A percentile compares a stretch with the other conserved stretches of the same genome.
Conservation (phyloP, 2,888 invertebrate species). For the Eilema depressum region DNA sequence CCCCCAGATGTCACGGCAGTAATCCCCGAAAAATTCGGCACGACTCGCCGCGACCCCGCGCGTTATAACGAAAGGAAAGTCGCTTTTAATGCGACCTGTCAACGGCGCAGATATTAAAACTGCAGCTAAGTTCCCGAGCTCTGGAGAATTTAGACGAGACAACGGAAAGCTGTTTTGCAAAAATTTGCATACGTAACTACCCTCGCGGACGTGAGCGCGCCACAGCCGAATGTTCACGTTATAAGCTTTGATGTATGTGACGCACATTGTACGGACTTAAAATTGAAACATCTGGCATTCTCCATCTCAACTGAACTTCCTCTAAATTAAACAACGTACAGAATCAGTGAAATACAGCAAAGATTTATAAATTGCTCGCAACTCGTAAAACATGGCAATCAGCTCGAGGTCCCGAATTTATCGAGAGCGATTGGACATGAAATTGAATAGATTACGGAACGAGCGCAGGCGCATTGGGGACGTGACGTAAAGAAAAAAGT, state of each 20-base stretch:
- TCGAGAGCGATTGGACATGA: constrained; percentile 26
- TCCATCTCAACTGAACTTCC: not conserved
- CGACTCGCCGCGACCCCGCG: not conserved
- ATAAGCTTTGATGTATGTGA: not conserved
- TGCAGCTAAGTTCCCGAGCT: constrained; percentile 21
- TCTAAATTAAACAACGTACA: constrained; percentile 15
- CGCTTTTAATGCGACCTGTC: constrained; percentile 11
- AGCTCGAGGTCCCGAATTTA: constrained; percentile 21
- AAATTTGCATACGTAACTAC: constrained; percentile 16
- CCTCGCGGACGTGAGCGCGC: not conserved
- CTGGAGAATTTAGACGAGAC: constrained; percentile 18
- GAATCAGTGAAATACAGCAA: constrained; percentile 15
- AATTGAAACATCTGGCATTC: not conserved
- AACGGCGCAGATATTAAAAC: constrained; percentile 25
- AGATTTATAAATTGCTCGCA: constrained; percentile 21
- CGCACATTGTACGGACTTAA: not conserved
- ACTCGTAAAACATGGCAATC: constrained; percentile 27
- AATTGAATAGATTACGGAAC: constrained; percentile 24
- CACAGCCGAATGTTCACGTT: not conserved
- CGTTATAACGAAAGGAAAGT: constrained; percentile 18
- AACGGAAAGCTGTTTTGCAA: constrained; percentile 17
- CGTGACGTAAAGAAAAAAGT: constrained; percentile 13
- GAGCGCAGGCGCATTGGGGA: constrained; percentile 19
- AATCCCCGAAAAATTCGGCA: constrained; percentile 31
- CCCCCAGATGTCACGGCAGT: constrained; percentile 30